Conservation (phyloP, 2,113 vertebrate species). For the Tor tambroides region DNA sequence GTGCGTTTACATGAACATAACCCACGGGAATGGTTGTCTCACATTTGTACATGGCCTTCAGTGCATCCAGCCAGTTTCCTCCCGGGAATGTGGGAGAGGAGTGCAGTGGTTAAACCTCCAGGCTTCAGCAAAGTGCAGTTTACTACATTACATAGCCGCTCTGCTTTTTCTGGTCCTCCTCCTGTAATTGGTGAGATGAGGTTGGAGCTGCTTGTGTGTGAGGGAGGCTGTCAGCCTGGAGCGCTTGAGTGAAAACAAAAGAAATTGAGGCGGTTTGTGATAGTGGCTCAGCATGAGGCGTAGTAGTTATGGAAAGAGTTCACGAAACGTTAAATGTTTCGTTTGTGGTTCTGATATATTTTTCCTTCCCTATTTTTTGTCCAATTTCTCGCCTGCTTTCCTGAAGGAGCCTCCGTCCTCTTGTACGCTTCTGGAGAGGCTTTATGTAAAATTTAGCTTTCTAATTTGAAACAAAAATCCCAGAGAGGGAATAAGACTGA, state of each 20-base stretch:
- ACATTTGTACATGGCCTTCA: not conserved
- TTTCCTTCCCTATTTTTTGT: not conserved
- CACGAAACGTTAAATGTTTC: constrained; percentile 24
- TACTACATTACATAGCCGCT: constrained; percentile 56
- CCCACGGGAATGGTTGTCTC: constrained; percentile 25
- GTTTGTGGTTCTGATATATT: constrained; percentile 54
- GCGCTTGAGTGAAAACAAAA: constrained; percentile 68
- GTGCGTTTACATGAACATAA: constrained; percentile 34
- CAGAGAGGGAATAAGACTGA: constrained; percentile 40
- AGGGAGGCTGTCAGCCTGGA: constrained; percentile 63
- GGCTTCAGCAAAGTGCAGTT: constrained; percentile 42
- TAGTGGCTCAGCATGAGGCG: constrained; percentile 55
- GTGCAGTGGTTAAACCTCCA: not conserved
- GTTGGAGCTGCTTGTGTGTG: constrained; percentile 63
- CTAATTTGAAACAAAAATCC: constrained; percentile 41
- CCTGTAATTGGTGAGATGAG: constrained; percentile 70
- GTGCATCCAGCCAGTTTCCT: not conserved
- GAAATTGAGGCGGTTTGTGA: constrained; percentile 62
- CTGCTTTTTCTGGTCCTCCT: constrained; percentile 52
- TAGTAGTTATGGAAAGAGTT: constrained; percentile 61
- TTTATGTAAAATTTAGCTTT: constrained; percentile 48
- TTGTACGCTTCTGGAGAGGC: constrained; percentile 25
- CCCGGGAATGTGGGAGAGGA: not conserved
- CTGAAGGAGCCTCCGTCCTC: constrained; percentile 42
- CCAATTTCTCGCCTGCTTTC: not conserved